These are phyloP conservation scores for Calliscelio sp. DNA, from an alignment of 2,888 invertebrate species.

Conservation along the genomic window DNA sequence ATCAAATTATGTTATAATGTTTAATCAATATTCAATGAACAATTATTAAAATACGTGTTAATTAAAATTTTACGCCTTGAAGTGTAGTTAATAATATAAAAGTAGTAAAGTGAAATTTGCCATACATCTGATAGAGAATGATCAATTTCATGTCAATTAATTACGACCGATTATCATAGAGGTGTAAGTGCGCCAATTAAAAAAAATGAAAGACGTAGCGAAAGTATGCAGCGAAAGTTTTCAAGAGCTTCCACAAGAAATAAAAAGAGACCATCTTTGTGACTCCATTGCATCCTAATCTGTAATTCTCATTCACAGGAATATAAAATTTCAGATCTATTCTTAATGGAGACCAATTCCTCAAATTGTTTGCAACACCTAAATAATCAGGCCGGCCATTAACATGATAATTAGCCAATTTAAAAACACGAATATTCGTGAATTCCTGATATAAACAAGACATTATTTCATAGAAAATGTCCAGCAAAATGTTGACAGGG, in stretches of 20 bases:
- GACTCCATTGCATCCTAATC: not conserved
- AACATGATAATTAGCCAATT: conserved; percentile 44
- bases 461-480: conserved; percentile 24
- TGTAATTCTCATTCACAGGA: not conserved
- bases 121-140: conserved; percentile 22
- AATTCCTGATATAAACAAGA: conserved; percentile 24
- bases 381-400: conserved; percentile 40
- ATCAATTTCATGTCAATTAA: conserved; percentile 45
- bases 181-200: conserved; percentile 26
- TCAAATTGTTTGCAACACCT: not conserved
- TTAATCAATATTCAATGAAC: not conserved
- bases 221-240: conserved; percentile 48
- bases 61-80: conserved; percentile 6
- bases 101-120: conserved; percentile 25
- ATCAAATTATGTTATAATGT: not conserved
- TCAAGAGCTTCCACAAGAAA: not conserved
- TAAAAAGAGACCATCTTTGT: not conserved
- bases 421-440: conserved; percentile 41
- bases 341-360: not conserved
- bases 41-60: not conserved
- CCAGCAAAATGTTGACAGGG: conserved; percentile 31
- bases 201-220: conserved; percentile 35
- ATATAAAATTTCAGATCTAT: not conserved
- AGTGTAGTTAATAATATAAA: not conserved
- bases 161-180: conserved; percentile 43